phyloP scores from a whole-genome alignment of 2,113 vertebrate species.

The Alouatta palliata region DNA sequence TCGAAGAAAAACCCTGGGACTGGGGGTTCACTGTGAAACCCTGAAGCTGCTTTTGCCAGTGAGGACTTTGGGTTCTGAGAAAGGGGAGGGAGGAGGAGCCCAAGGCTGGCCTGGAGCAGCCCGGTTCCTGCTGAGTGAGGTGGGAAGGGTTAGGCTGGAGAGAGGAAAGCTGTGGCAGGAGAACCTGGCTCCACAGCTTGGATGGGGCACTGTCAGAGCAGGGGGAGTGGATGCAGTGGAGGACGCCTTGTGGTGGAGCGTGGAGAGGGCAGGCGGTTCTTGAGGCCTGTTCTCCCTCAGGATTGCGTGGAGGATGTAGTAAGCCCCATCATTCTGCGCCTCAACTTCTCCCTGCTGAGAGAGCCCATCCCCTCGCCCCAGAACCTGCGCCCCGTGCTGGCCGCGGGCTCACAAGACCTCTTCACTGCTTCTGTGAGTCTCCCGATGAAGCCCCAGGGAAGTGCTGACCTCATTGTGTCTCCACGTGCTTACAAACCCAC shows the following conservation, averaged over 20 bases:
- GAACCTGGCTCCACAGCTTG: rapidly evolving
- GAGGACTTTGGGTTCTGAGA: constrained; percentile 6
- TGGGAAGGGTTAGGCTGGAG: background rate
- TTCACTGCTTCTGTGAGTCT: constrained; percentile 61
- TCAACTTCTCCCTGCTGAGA: constrained; percentile 67
- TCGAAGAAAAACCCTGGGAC: constrained; percentile 29
- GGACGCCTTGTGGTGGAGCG: too few relatives aligned
- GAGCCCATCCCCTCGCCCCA: background rate
- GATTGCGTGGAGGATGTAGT: constrained; percentile 70
- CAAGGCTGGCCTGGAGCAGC: background rate
- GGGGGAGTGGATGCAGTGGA: background rate
- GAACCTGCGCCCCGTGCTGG: constrained; percentile 65
- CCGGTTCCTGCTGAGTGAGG: background rate
- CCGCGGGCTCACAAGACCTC: constrained; percentile 40
- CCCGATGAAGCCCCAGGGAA: background rate
- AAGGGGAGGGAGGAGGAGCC: background rate
- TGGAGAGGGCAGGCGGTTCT: background rate
- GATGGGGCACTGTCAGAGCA: background rate
- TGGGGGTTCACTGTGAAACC: constrained; percentile 63
- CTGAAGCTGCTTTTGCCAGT: constrained; percentile 65
- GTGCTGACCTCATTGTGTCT: background rate
- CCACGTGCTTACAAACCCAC: background rate
- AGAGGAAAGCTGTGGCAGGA: background rate
- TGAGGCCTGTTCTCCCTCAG: constrained; percentile 45
- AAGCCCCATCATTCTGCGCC: constrained; percentile 68